Percentiles rank a stretch among this genome's conserved stretches.
phyloP scores from a whole-genome alignment of 1,140 invertebrate species.

The Drepana arcuata region DNA sequence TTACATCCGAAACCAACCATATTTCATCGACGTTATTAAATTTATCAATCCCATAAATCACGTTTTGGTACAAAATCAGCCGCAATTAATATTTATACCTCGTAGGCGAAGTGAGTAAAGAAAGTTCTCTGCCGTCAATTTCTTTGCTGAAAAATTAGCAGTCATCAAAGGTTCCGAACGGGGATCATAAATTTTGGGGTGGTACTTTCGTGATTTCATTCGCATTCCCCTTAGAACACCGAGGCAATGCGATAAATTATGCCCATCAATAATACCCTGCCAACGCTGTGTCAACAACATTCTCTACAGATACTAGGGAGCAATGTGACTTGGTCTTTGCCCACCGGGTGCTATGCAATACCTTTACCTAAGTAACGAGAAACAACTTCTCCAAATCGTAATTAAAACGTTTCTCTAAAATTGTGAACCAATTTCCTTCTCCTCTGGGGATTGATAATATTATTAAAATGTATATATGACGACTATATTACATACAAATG shows the following conservation, averaged over 20 bases:
- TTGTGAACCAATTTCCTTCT: too few relatives aligned
- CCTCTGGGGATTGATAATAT: too few relatives aligned
- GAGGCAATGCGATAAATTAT: slow-evolving; percentile 44
- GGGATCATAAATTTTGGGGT: slow-evolving; percentile 41
- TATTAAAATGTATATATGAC: too few relatives aligned
- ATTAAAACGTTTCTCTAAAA: too few relatives aligned
- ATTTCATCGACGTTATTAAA: too few relatives aligned
- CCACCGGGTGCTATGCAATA: too few relatives aligned
- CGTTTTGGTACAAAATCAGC: slow-evolving; percentile 9
- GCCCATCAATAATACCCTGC: slow-evolving; percentile 44
- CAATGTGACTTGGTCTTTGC: slow-evolving; percentile 6
- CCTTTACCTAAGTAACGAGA: too few relatives aligned
- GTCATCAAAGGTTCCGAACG: slow-evolving; percentile 32
- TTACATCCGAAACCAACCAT: too few relatives aligned
- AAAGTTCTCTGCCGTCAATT: slow-evolving; percentile 26
- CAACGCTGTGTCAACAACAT: slow-evolving; percentile 43
- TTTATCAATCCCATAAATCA: slow-evolving; percentile 10
- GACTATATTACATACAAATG: too few relatives aligned
- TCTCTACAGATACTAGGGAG: slow-evolving; percentile 22
- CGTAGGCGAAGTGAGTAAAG: slow-evolving; percentile 16
- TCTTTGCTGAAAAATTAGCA: slow-evolving; percentile 43
- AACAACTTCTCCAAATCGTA: too few relatives aligned
- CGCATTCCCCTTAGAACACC: slow-evolving; percentile 39
- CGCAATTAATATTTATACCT: slow-evolving; percentile 28
- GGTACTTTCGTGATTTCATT: slow-evolving; percentile 40